A percentile compares a stretch with the other conserved stretches of the same genome.
Evolutionary conservation across 2,888 invertebrate genomes (phyloP).

Genomic region (Pteria penguin): DNA sequence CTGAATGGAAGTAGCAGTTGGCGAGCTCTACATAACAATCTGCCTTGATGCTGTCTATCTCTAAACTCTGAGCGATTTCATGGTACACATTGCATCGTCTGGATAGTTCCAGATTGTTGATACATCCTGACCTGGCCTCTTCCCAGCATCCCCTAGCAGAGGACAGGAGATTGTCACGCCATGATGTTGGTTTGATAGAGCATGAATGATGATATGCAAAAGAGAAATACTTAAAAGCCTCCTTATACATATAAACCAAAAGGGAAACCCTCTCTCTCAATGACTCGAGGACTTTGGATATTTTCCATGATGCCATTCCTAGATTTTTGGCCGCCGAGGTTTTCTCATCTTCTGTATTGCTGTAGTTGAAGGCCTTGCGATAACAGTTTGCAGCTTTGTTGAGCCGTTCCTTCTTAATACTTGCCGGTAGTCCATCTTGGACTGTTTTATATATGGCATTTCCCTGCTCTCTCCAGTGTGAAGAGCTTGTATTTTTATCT

Average conservation of each 20-base stretch:
- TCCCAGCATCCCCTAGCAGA: slow-evolving; percentile 47
- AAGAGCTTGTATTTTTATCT: too few species aligned
- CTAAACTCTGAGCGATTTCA: slow-evolving; percentile 40
- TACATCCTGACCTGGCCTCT: slow-evolving; percentile 34
- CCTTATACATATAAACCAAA: slow-evolving; percentile 43
- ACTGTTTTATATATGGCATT: slow-evolving; percentile 40
- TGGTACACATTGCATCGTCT: slow-evolving; percentile 31
- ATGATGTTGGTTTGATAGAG: slow-evolving; percentile 34
- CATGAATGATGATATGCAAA: slow-evolving; percentile 39
- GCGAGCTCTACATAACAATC: slow-evolving; percentile 44
- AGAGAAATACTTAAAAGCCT: slow-evolving; percentile 46
- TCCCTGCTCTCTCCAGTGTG: slow-evolving; percentile 42
- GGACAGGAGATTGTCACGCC: slow-evolving; percentile 34
- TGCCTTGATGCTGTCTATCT: slow-evolving; percentile 33
- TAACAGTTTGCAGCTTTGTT: slow-evolving; percentile 45
- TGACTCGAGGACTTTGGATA: slow-evolving; percentile 18
- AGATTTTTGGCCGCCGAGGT: slow-evolving; percentile 50
- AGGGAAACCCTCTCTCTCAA: slow-evolving; percentile 22
- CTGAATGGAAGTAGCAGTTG: slow-evolving; percentile 47
- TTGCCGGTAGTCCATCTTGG: slow-evolving; percentile 24
- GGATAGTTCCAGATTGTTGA: slow-evolving; percentile 37
- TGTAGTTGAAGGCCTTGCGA: slow-evolving; percentile 42
- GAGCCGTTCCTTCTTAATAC: slow-evolving; percentile 34
- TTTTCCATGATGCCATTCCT: slow-evolving; percentile 47
- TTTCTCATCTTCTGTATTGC: slow-evolving; percentile 41